Evolutionary conservation across 53 echinoderm and acorn worm species (phyloP), one percentile per base, ranked within the genome.

Genomic region (Holothuria leucospilota): DNA sequence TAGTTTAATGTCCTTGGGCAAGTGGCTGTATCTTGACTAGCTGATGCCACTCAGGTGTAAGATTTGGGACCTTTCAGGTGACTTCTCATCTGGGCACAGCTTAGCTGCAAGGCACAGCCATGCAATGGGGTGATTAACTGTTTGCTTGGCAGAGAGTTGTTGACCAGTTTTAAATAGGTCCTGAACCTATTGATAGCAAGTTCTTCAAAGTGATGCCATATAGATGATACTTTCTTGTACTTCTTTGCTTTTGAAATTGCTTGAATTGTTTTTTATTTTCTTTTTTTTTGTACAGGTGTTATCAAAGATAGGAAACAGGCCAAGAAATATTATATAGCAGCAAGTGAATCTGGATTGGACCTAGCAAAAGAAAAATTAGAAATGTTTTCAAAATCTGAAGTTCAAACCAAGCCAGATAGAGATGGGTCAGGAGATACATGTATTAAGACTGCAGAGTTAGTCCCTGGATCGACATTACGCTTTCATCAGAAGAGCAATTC

Each of bases 271-370:
- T 51, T 13, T 89, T 82, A 40, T 24, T 29, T 11, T 20, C 29
- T 46, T 74, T 1, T 16, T 1, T 77, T 38, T 21, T 74, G 25
- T 59, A 29, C 85, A 95, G 95, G 93, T 20, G 59, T 96, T 38
- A 88, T 94, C 58, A 71, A 83, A 4, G 78, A 92, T 69, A 65
- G 38, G 60, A 49, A 58, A 7, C 51, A 90, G 75, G 96, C 96
- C 51, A 82, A 74, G 58, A 69, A 78, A 71, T 79, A 90, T 27
- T 92, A 84, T 70, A 85, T 63, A 49, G 63, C 62, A 78, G 92
- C 95, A 14, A 92, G 92, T 59, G 20, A 88, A n/a, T 29, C 40
- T 8, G 95, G 95, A 27, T 80, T 85, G 39, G 84, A 87, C 59
- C 68, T 70, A 72, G 95, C 95, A 29, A 71, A 79, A 40, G 84